Evolutionary conservation across 2,888 invertebrate genomes (phyloP).

Genomic region (Acrobasis suavella): DNA sequence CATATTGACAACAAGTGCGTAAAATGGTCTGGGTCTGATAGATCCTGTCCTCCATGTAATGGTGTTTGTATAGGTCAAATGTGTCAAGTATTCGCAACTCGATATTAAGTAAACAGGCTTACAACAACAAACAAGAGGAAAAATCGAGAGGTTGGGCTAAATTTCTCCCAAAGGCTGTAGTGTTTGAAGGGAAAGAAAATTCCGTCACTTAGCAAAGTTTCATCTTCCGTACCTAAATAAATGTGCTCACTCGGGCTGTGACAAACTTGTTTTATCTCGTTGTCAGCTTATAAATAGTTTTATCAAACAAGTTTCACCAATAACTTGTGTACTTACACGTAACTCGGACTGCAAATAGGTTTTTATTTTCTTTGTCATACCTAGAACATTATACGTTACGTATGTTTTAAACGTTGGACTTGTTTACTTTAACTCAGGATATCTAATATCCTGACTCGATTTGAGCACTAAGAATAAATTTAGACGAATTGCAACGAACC

Average conservation of each 20-base stretch:
- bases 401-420: too few relatives aligned
- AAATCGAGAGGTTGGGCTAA: conserved; percentile 9
- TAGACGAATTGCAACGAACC: too few relatives aligned
- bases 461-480: too few relatives aligned
- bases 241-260: not conserved
- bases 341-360: not conserved
- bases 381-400: too few relatives aligned
- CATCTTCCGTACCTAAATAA: not conserved
- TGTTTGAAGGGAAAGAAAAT: conserved; percentile 2
- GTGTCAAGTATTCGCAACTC: conserved; percentile 13
- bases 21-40: conserved; percentile 1
- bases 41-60: conserved; percentile 9
- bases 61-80: conserved; percentile 20
- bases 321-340: not conserved
- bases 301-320: not conserved
- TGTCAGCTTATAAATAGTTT: conserved; percentile 3
- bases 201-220: conserved; percentile 14
- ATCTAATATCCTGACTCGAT: too few relatives aligned
- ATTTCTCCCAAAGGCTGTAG: not conserved
- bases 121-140: conserved; percentile 13
- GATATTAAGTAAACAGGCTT: conserved; percentile 11
- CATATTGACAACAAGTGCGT: not conserved
- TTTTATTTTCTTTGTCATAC: too few relatives aligned
- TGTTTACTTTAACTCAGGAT: too few relatives aligned
- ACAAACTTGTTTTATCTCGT: conserved; percentile 2